Evolutionary conservation across 2,888 invertebrate genomes (phyloP).

Genomic region (Acanthococcus lagerstroemiae): DNA sequence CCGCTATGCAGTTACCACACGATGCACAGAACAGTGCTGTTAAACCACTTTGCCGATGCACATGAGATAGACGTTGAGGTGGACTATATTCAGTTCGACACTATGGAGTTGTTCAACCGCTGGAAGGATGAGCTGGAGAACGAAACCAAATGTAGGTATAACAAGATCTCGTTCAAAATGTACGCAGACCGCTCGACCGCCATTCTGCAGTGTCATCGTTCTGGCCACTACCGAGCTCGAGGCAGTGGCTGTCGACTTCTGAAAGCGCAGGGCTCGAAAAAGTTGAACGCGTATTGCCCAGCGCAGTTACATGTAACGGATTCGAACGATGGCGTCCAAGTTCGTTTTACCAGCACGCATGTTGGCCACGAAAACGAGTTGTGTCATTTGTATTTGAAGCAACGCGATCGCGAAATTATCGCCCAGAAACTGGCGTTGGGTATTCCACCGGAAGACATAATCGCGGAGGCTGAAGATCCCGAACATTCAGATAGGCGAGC

Average conservation of each 20-base stretch:
- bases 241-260: background rate
- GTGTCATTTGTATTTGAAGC: no score
- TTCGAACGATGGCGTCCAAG: background rate
- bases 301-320: background rate
- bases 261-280: background rate
- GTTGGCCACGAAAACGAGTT: background rate
- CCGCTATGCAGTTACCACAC: background rate
- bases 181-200: background rate
- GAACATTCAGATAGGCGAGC: no score
- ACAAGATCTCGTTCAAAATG: background rate
- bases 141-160: background rate
- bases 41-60: background rate
- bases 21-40: background rate
- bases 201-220: background rate
- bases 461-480: no score
- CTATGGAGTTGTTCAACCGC: background rate
- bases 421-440: no score
- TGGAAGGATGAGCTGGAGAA: background rate
- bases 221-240: background rate
- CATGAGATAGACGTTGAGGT: background rate
- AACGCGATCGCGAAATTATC: no score
- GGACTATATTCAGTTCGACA: background rate
- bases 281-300: background rate
- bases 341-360: background rate
- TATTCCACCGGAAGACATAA: no score